Percentiles rank a stretch among this genome's conserved stretches.
Conservation (phyloP, 1,140 invertebrate species). For the Rhopalosiphum maidis region DNA sequence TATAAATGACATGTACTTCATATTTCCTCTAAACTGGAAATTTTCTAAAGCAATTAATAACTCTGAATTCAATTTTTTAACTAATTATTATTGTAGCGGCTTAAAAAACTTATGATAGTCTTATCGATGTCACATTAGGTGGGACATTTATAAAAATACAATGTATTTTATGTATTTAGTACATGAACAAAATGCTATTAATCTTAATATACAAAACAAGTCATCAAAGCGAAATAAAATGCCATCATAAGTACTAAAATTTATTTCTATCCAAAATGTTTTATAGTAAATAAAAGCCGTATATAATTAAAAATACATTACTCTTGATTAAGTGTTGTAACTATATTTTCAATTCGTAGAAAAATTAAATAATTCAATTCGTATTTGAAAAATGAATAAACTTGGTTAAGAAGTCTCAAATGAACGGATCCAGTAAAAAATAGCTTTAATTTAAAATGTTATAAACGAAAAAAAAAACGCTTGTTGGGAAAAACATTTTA, state of each 20-base stretch:
- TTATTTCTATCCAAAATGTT: neutral
- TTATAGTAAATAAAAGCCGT: neutral
- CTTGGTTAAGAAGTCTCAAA: neutral
- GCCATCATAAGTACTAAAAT: neutral
- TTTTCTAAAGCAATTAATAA: neutral
- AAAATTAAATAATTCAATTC: neutral
- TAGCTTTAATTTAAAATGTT: neutral
- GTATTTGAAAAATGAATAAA: neutral
- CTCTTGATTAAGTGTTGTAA: neutral
- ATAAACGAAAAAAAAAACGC: neutral
- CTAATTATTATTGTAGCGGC: neutral
- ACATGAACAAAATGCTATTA: neutral
- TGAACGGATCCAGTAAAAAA: neutral
- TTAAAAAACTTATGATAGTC: neutral
- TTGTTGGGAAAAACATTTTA: neutral
- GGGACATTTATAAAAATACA: neutral
- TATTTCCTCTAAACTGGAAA: neutral
- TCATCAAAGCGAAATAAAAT: neutral
- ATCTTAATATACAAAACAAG: neutral
- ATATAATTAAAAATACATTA: conserved; percentile 16
- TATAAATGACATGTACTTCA: neutral
- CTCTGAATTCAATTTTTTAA: neutral
- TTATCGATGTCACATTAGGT: neutral
- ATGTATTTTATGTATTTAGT: conserved; percentile 11
- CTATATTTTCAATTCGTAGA: neutral